phyloP scores from a whole-genome alignment of 92 coral and sea anemone genomes.

The Bergia puertoricense region DNA sequence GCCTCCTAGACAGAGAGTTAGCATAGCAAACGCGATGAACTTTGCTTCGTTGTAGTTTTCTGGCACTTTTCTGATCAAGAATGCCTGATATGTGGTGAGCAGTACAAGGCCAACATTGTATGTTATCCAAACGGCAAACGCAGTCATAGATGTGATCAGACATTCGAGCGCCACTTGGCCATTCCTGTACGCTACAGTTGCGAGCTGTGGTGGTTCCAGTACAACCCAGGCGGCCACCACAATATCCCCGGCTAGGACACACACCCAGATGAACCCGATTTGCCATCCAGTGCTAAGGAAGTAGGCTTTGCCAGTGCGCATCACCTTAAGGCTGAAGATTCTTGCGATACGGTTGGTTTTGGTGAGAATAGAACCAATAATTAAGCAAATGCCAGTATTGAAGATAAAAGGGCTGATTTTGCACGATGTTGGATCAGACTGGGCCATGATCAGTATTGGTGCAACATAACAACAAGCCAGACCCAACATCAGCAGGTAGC shows the following conservation, averaged over 20 bases:
- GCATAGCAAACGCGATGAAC: slow-evolving; percentile 90
- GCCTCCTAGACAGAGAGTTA: slow-evolving; percentile 68
- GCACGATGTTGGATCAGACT: slow-evolving; percentile 51
- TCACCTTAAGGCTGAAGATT: slow-evolving; percentile 76
- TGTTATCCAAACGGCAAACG: slow-evolving; percentile 68
- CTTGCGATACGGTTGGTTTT: slow-evolving; percentile 88
- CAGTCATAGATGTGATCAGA: slow-evolving; percentile 44
- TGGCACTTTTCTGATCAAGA: slow-evolving; percentile 84
- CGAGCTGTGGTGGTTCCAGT: slow-evolving; percentile 52
- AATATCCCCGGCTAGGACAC: slow-evolving; percentile 53
- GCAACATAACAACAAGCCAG: slow-evolving; percentile 56
- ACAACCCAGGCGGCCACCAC: slow-evolving; percentile 55
- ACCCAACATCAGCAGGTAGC: slow-evolving; percentile 65
- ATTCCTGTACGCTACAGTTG: slow-evolving; percentile 48
- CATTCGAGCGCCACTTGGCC: slow-evolving; percentile 63
- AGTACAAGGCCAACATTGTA: slow-evolving; percentile 73
- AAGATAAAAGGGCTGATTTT: slow-evolving; percentile 63
- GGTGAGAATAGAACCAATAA: slow-evolving; percentile 74
- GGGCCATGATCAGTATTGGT: slow-evolving; percentile 47
- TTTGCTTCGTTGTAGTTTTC: slow-evolving; percentile 92
- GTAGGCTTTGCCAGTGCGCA: slow-evolving; percentile 71
- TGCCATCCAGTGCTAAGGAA: slow-evolving; percentile 74
- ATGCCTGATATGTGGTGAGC: slow-evolving; percentile 89
- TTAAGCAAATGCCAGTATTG: slow-evolving; percentile 60
- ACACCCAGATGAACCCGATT: slow-evolving; percentile 52